Conservation (phyloP, 2,113 vertebrate species). For the Rhinichthys klamathensis region DNA sequence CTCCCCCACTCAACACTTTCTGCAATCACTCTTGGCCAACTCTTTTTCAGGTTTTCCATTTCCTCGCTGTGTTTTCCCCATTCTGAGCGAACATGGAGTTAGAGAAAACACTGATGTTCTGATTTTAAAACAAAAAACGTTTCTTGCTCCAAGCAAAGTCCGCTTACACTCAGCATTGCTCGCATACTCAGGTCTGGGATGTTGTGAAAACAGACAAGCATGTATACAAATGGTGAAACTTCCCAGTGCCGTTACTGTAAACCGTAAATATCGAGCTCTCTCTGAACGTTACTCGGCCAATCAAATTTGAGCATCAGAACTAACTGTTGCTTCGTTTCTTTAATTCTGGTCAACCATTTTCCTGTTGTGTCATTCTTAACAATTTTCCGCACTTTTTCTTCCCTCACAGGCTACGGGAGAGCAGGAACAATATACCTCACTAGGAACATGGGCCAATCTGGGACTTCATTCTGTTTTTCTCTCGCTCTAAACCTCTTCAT, state of each 20-base stretch:
- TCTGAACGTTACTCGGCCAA: background rate
- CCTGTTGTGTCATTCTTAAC: background rate
- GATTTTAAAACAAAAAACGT: background rate
- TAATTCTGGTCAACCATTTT: background rate
- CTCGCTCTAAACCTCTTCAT: conserved; percentile 70
- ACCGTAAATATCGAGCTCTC: background rate
- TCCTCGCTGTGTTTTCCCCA: background rate
- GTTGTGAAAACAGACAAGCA: background rate
- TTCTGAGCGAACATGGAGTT: background rate
- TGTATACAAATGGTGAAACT: background rate
- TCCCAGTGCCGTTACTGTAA: background rate
- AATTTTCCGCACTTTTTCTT: conserved; percentile 38
- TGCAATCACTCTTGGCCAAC: conserved; percentile 2
- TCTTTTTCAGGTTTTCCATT: conserved; percentile 16
- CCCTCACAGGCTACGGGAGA: conserved; percentile 63
- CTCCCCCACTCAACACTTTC: background rate
- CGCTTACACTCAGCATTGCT: background rate
- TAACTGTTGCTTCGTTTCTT: background rate
- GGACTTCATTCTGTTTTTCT: conserved; percentile 51
- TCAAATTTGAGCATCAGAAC: background rate
- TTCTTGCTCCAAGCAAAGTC: background rate
- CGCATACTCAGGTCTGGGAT: background rate
- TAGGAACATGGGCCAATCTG: conserved; percentile 74
- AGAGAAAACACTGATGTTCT: background rate
- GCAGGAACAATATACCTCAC: conserved; percentile 52